Percentiles rank a stretch among this genome's conserved stretches.
These are phyloP conservation scores for Pristionchus mayeri DNA, from an alignment of 2,888 invertebrate genomes.

Conservation along the genomic window DNA sequence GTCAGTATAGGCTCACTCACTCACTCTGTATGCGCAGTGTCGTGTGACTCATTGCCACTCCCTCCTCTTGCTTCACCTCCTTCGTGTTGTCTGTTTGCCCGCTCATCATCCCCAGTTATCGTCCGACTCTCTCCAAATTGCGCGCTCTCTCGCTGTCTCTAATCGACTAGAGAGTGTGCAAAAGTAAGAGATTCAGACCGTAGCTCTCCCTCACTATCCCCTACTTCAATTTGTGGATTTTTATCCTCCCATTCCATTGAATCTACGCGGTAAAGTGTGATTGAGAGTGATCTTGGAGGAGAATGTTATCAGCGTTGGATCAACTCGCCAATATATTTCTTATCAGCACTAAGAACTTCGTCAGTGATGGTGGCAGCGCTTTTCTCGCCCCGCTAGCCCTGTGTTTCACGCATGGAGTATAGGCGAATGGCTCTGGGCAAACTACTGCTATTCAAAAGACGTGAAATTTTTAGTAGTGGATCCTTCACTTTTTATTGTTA, in stretches of 20 bases:
- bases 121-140: background rate
- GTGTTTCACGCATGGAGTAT: too few relatives aligned
- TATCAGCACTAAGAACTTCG: background rate
- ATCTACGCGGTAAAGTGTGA: constrained; percentile 1
- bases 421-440: too few relatives aligned
- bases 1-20: background rate
- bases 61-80: background rate
- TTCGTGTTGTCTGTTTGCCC: constrained; percentile 30
- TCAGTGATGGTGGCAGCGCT: too few relatives aligned
- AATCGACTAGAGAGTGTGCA: background rate
- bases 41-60: background rate
- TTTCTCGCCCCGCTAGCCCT: too few relatives aligned
- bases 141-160: background rate
- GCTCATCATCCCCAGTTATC: background rate
- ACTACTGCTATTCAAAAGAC: too few relatives aligned
- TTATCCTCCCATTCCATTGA: too few relatives aligned
- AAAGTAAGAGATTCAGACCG: too few relatives aligned
- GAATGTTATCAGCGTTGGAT: constrained; percentile 28
- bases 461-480: too few relatives aligned
- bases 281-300: background rate
- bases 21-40: background rate
- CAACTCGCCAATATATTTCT: background rate
- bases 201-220: background rate
- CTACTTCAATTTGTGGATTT: background rate
- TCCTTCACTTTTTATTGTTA: too few relatives aligned